Evolutionary conservation across 2,888 invertebrate species (phyloP).

Genomic region (Aspidapion aeneum): DNA sequence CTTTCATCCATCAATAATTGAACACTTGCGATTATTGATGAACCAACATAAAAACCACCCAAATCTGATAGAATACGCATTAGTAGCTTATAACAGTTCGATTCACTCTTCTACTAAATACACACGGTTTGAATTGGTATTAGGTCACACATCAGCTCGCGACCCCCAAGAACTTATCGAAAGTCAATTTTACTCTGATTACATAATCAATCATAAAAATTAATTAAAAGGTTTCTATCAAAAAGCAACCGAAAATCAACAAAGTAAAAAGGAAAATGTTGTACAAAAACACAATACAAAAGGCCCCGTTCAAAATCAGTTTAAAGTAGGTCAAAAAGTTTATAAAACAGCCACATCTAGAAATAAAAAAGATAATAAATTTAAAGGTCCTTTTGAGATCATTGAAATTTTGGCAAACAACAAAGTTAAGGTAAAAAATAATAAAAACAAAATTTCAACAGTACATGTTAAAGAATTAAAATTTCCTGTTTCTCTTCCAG

Average conservation of each 20-base stretch:
- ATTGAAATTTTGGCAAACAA: background rate
- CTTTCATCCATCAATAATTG: slow-evolving; percentile 7
- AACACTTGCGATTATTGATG: slow-evolving; percentile 9
- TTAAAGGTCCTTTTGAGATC: background rate
- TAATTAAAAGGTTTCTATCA: background rate
- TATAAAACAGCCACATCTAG: background rate
- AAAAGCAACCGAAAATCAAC: background rate
- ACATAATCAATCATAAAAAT: slow-evolving; percentile 1
- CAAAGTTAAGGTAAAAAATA: slow-evolving; percentile 2
- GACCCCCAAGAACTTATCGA: slow-evolving; percentile 4
- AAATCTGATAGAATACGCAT: slow-evolving; percentile 3
- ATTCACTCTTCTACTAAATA: background rate
- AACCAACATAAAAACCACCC: background rate
- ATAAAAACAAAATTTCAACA: background rate
- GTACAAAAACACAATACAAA: background rate
- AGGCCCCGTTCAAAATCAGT: background rate
- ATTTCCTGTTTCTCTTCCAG: background rate
- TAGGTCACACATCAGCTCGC: no score
- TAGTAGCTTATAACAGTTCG: slow-evolving; percentile 5
- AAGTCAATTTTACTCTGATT: background rate
- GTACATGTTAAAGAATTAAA: slow-evolving; percentile 1
- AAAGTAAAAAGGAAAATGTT: background rate
- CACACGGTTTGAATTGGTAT: no score
- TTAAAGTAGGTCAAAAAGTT: slow-evolving; percentile 1
- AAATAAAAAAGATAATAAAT: slow-evolving; percentile 2